Conservation (phyloP, 2,888 invertebrate species). For the Leptopilina syphax region DNA sequence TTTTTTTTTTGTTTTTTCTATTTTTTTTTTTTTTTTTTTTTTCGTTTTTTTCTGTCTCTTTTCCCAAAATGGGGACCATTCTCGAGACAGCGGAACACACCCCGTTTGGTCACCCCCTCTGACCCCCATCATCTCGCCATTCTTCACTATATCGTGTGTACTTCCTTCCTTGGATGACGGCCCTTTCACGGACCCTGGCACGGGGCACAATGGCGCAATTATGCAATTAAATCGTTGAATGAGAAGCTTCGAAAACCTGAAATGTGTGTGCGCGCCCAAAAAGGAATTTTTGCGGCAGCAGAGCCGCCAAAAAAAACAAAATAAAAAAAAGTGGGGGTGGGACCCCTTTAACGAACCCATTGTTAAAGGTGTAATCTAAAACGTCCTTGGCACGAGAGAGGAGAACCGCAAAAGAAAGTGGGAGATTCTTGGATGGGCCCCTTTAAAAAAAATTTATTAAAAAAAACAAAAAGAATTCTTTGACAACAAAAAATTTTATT, state of each 20-base stretch:
- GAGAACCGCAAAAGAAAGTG: slow-evolving; percentile 39
- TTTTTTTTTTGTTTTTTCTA: slow-evolving; percentile 20
- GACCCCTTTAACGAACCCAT: slow-evolving; percentile 67
- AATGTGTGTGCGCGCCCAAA: slow-evolving; percentile 8
- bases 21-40: slow-evolving; percentile 15
- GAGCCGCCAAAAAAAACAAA: slow-evolving; percentile 23
- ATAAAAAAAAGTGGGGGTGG: slow-evolving; percentile 18
- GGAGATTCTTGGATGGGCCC: slow-evolving; percentile 41
- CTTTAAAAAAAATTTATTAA: not conserved
- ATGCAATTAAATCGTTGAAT: slow-evolving; percentile 53
- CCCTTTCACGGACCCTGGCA: slow-evolving; percentile 37
- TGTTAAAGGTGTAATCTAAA: slow-evolving; percentile 72
- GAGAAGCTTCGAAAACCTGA: slow-evolving; percentile 28
- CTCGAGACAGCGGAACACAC: not conserved
- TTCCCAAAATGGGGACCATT: slow-evolving; percentile 1
- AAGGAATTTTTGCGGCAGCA: slow-evolving; percentile 8
- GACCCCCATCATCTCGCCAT: slow-evolving; percentile 39
- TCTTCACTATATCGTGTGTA: slow-evolving; percentile 10
- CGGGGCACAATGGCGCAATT: slow-evolving; percentile 52
- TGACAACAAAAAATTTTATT: not conserved
- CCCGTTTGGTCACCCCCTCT: too few species aligned
- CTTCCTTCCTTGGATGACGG: slow-evolving; percentile 38
- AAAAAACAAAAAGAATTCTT: slow-evolving; percentile 32
- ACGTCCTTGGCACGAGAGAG: slow-evolving; percentile 59
- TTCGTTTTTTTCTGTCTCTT: too few species aligned